Conservation (phyloP, 92 coral and sea anemone species). For the Chrysogorgia sp. region DNA sequence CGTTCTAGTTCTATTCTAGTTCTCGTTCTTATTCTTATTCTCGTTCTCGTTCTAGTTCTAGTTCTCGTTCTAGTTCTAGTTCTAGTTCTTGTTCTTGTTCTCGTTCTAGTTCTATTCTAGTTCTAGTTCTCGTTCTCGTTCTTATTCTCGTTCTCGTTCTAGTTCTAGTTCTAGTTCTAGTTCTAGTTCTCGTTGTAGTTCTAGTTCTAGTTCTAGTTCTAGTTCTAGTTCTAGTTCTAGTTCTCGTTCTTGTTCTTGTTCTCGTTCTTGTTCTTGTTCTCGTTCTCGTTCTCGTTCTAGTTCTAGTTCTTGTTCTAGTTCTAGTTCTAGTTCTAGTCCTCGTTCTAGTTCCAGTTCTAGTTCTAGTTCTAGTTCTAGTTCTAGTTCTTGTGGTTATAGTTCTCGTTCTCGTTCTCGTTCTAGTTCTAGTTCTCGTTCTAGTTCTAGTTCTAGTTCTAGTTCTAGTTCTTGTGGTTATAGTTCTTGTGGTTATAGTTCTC, state of each 20-base stretch:
- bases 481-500: background rate
- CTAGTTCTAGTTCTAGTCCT: conserved; percentile 1
- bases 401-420: background rate
- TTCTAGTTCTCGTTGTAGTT: background rate
- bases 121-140: too few relatives aligned
- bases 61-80: too few relatives aligned
- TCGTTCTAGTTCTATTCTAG: too few relatives aligned
- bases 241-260: too few relatives aligned
- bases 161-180: background rate
- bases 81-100: too few relatives aligned
- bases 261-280: too few relatives aligned
- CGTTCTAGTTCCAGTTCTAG: too few relatives aligned
- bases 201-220: conserved; percentile 3
- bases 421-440: background rate
- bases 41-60: too few relatives aligned
- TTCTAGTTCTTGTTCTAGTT: background rate
- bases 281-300: too few relatives aligned
- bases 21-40: too few relatives aligned
- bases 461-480: background rate
- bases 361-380: conserved; percentile 1
- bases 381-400: background rate
- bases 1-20: too few relatives aligned
- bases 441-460: background rate
- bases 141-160: too few relatives aligned
- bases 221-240: conserved; percentile 2